Base-by-base conservation (phyloP, 2,797 vertebrate species). In the Danionella dracula region DNA sequence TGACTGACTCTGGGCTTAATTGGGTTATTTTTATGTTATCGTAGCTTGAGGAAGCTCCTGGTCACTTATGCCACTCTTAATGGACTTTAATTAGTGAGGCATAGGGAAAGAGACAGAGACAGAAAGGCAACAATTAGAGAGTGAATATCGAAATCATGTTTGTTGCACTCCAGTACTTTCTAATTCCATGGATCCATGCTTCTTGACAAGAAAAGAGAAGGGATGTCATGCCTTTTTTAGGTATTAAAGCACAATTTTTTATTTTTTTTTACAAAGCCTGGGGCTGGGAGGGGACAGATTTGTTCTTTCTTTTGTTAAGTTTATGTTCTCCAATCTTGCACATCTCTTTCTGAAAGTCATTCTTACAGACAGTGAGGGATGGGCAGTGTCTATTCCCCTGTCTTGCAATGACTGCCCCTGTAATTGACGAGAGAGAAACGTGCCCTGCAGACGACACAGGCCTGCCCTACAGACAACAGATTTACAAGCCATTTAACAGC, bases 81-180 rank as follows among this genome's bases (percentile, higher is more conserved):
- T 87, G 81, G 81, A 85, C 75, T 80, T 80, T 85, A 85, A 86
- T 88, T 86, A 85, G 80, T 58, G 74, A 69, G 64, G 60, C 61
- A 50, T 66, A 51, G 42, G 40, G 41, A 8, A 38, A 62, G 35
- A 66, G 50, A 58, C 41, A 49, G 44, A 50, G 63, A 56, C 8
- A 60, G 40, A 64, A 10, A 48, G 23, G 49, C n/a, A 61, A 42
- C 49, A 19, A 74, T 66, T 68, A 73, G 60, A 75, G 77, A 63
- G 70, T 73, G 57, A 73, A 81, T 75, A 53, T 75, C 77, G 76
- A 73, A 79, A 81, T 78, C 75, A 35, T 61, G 66, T 72, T 72
- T 69, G 65, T 66, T 59, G 59, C 60, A 44, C 58, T 71, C 44
- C 55, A 56, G 58, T 53, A 41, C 34, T 50, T 69, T 66, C 70